phyloP scores from a whole-genome alignment of 1,140 invertebrate genomes.

The Dreissena rostriformis region DNA sequence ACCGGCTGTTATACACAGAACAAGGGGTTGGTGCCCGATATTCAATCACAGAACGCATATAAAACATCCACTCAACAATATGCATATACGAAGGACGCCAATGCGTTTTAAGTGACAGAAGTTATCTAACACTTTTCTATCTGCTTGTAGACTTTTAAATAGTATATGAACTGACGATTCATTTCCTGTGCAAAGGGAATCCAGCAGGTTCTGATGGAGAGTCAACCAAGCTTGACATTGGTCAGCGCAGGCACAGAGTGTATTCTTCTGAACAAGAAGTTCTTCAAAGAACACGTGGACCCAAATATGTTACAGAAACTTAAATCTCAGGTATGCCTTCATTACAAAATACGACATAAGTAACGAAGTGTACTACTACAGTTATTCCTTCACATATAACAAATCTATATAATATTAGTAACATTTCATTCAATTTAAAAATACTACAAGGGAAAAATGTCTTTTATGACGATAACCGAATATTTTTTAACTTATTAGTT shows the following conservation, averaged over 20 bases:
- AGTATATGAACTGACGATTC: neutral
- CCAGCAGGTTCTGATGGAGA: conserved; percentile 62
- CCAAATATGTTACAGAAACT: conserved; percentile 63
- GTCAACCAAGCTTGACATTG: conserved; percentile 71
- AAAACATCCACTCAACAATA: neutral
- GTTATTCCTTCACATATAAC: no score
- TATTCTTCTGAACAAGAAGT: conserved; percentile 70
- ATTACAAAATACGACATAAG: no score
- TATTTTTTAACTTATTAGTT: neutral
- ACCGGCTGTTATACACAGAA: no score
- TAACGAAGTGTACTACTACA: no score
- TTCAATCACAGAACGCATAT: no score
- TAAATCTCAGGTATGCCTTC: conserved; percentile 64
- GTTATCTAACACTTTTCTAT: neutral
- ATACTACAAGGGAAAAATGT: no score
- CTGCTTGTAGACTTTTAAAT: neutral
- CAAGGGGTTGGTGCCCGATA: no score
- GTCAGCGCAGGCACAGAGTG: conserved; percentile 76
- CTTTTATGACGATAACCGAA: no score
- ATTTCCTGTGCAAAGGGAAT: conserved; percentile 58
- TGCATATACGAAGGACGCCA: neutral
- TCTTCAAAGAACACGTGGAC: conserved; percentile 68
- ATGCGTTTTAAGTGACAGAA: no score
- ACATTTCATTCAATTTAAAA: neutral
- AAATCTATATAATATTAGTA: no score